Conservation (phyloP, 2,888 invertebrate genomes). For the Ypsolopha scabrella region DNA sequence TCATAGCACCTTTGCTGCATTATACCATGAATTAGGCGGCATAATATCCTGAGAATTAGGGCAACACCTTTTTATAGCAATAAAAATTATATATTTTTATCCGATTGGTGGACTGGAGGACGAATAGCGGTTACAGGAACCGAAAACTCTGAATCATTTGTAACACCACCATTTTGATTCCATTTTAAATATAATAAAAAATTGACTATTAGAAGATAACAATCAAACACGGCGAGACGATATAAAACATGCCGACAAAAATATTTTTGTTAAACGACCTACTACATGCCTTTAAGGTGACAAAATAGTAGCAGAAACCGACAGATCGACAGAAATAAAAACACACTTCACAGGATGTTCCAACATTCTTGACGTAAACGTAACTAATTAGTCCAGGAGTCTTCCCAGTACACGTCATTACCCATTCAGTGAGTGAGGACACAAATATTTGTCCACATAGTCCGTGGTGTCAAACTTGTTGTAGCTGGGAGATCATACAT, state of each 20-base stretch:
- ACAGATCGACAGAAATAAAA: background rate
- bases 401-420: slow-evolving; percentile 11
- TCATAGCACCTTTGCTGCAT: slow-evolving; percentile 27
- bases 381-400: slow-evolving; percentile 4
- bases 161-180: slow-evolving; percentile 16
- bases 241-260: no score
- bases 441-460: slow-evolving; percentile 47
- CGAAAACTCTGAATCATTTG: slow-evolving; percentile 35
- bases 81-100: slow-evolving; percentile 24
- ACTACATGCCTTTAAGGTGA: no score
- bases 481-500: slow-evolving; percentile 57
- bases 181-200: no score
- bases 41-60: slow-evolving; percentile 26
- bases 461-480: slow-evolving; percentile 47
- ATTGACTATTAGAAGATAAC: no score
- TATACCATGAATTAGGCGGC: slow-evolving; percentile 41
- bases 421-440: slow-evolving; percentile 29
- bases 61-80: slow-evolving; percentile 33
- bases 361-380: background rate
- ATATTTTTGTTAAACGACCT: no score
- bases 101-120: slow-evolving; percentile 33
- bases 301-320: no score
- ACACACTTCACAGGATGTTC: background rate
- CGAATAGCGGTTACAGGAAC: slow-evolving; percentile 32
- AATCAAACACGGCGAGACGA: no score